Base-by-base conservation (phyloP, 2,113 vertebrate genomes). In the Myxocyprinus asiaticus region DNA sequence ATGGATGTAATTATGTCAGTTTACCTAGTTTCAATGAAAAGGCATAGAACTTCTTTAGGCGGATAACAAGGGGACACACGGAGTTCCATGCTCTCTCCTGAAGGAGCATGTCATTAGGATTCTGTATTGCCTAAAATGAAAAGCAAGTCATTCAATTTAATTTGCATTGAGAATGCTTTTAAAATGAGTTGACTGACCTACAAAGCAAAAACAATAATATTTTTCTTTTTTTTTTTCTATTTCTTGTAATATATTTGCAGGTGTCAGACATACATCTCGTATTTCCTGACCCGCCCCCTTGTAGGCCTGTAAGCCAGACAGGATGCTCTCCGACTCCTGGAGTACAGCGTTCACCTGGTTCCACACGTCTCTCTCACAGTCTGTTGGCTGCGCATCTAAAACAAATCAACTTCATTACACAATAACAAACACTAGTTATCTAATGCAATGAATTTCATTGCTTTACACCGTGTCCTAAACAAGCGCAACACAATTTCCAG, bases 211-310 rank as follows among this genome's bases (percentile, higher is more conserved):
- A n/a, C n/a, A n/a, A n/a, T n/a, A n/a, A n/a, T n/a, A n/a, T n/a
- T n/a, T n/a, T n/a, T n/a, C n/a, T n/a, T n/a, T n/a, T n/a, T n/a
- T n/a, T n/a, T n/a, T n/a, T n/a, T n/a, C n/a, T n/a, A n/a, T n/a
- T 48, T 63, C 11, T 48, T 3, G 43, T 48, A 15, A 7, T 3
- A 43, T 47, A n/a, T 63, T 61, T 33, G 43, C 14, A 64, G 7
- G 8, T 67, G 63, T 9, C 48, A 47, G 64, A 76, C 94, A 68
- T 92, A 99, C 98, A 84, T 99, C 97, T 95, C 96, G 92, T 90
- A 99, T 99, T 92, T 99, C 98, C 79, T 96, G 96, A 51, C 97
- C 97, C 0, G 98, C 98, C 86, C 97, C 97, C 88, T 98, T 98
- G 92, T 99, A 99, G 1, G 96, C 94, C 89, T 99, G 97, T 66